Evolutionary conservation across 2,797 vertebrate species (phyloP).

Genomic region (Ctenopoma multispine): DNA sequence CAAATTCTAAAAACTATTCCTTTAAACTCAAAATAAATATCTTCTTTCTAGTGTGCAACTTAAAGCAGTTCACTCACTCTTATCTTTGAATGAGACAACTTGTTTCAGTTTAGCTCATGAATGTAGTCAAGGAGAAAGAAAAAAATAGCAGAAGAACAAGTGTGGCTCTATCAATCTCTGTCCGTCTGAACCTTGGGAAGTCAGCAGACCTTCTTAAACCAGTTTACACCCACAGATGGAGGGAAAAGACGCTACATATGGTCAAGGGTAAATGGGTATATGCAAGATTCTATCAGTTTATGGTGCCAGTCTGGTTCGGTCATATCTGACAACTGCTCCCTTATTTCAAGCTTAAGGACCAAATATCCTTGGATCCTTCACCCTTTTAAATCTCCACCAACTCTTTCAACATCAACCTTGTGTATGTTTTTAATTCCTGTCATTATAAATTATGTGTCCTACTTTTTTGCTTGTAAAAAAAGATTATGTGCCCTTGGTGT

Average conservation of each 20-base stretch:
- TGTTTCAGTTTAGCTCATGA: constrained; percentile 24
- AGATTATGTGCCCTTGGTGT: background rate
- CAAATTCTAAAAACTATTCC: background rate
- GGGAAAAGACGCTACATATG: constrained; percentile 4
- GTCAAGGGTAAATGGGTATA: constrained; percentile 37
- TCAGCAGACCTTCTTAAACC: constrained; percentile 24
- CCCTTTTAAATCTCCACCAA: constrained; percentile 15
- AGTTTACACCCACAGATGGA: constrained; percentile 21
- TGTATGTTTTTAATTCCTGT: constrained; percentile 29
- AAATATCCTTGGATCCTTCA: constrained; percentile 22
- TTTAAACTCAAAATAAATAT: background rate
- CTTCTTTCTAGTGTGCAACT: background rate
- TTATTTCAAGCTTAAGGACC: constrained; percentile 8
- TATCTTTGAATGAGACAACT: constrained; percentile 26
- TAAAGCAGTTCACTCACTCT: background rate
- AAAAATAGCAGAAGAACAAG: constrained; percentile 4
- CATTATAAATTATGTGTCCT: constrained; percentile 21
- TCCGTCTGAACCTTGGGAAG: constrained; percentile 10
- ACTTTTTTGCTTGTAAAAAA: constrained; percentile 29
- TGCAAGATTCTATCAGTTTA: constrained; percentile 2
- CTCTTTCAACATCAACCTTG: constrained; percentile 4
- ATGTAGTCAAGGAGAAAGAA: constrained; percentile 24
- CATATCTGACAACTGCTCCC: constrained; percentile 1
- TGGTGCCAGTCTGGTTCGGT: background rate
- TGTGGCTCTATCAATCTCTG: constrained; percentile 42